These are phyloP conservation scores for Macrosteles quadrilineatus DNA, from an alignment of 1,140 invertebrate genomes.

Conservation along the genomic window DNA sequence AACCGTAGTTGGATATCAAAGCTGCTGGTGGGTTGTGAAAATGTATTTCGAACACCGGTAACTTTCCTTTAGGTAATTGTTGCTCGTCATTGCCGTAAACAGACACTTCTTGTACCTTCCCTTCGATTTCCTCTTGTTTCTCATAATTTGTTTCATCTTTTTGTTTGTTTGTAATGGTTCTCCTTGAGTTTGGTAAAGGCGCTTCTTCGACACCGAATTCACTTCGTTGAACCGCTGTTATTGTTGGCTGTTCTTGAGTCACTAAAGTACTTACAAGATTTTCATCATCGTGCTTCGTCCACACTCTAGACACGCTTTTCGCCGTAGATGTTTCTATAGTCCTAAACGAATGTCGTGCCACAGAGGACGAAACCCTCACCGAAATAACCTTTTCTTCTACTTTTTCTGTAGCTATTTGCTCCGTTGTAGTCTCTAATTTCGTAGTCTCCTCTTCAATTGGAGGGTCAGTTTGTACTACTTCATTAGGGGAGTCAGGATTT, in stretches of 20 bases:
- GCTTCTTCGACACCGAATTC: constrained; percentile 59
- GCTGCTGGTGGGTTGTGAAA: constrained; percentile 28
- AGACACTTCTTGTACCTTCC: constrained; percentile 17
- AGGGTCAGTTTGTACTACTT: not conserved
- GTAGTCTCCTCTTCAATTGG: not conserved
- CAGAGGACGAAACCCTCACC: constrained; percentile 49
- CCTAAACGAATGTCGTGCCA: constrained; percentile 40
- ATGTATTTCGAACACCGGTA: constrained; percentile 8
- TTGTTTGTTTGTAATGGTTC: not conserved
- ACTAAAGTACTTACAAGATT: constrained; percentile 42
- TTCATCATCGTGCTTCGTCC: constrained; percentile 6
- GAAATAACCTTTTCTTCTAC: constrained; percentile 43
- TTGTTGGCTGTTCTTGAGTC: constrained; percentile 54
- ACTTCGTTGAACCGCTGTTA: constrained; percentile 56
- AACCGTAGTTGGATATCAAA: constrained; percentile 9
- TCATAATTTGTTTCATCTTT: not conserved
- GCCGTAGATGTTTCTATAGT: constrained; percentile 7
- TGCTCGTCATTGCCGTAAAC: not conserved
- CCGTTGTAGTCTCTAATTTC: constrained; percentile 17
- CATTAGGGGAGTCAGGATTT: not conserved
- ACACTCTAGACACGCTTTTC: not conserved
- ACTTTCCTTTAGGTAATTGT: not conserved
- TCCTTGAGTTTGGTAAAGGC: constrained; percentile 42
- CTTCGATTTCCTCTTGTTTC: constrained; percentile 11
- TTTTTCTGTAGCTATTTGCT: constrained; percentile 24